These are phyloP conservation scores for Stictonetta naevosa DNA, from an alignment of 2,113 vertebrate genomes.

Conservation along the genomic window DNA sequence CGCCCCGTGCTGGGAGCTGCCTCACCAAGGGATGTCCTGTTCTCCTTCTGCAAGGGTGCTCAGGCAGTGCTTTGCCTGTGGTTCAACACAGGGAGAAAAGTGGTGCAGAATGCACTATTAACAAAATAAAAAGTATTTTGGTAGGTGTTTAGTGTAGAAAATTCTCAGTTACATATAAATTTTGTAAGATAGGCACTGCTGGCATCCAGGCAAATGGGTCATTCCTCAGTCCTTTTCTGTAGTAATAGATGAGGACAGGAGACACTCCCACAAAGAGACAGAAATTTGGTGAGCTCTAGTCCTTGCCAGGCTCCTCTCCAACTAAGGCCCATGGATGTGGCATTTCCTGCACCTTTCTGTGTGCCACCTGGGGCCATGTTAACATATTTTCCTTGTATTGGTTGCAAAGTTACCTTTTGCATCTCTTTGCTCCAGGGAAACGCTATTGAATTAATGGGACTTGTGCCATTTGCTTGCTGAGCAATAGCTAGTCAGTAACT, in stretches of 20 bases:
- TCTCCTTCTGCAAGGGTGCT: background rate
- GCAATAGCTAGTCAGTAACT: background rate
- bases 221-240: background rate
- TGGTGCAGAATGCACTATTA: background rate
- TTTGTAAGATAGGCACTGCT: rapidly evolving
- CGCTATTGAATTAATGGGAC: background rate
- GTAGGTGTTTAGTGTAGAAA: background rate
- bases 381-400: background rate
- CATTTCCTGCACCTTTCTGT: background rate
- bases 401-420: background rate
- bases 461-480: background rate
- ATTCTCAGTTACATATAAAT: background rate
- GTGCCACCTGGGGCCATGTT: background rate
- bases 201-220: background rate
- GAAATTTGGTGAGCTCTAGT: background rate
- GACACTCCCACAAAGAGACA: background rate
- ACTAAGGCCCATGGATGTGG: background rate
- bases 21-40: rapidly evolving
- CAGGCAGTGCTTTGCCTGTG: rapidly evolving
- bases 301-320: background rate
- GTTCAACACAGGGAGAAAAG: background rate
- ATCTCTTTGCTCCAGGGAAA: background rate
- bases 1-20: background rate
- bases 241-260: background rate
- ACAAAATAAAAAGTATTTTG: no score